These are phyloP conservation scores for Chiroxiphia lanceolata DNA, from an alignment of 2,797 vertebrate genomes.

Conservation along the genomic window DNA sequence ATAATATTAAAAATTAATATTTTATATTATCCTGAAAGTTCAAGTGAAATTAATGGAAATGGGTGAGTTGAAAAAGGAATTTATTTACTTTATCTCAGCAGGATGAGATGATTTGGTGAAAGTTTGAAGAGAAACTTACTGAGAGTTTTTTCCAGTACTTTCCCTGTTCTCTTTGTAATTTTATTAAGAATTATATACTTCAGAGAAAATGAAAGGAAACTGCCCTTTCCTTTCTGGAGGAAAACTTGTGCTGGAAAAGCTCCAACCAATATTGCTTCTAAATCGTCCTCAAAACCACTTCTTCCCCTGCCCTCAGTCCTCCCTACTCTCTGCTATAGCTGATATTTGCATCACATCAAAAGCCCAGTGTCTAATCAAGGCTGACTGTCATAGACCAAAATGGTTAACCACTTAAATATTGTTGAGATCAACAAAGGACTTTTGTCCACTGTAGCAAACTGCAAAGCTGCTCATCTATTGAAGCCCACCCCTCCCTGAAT, in stretches of 20 bases:
- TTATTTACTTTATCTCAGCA: not conserved
- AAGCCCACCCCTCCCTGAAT: not conserved
- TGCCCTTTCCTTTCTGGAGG: not conserved
- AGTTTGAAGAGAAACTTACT: not conserved
- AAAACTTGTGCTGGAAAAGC: not conserved
- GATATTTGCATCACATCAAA: not conserved
- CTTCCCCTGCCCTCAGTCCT: not conserved
- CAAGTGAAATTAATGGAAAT: slow-evolving; percentile 13
- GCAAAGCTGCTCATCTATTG: not conserved
- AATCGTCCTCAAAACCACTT: not conserved
- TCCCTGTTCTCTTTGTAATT: not conserved
- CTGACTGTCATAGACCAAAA: not conserved
- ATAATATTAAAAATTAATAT: slow-evolving; percentile 7
- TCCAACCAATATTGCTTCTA: not conserved
- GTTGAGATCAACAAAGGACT: not conserved
- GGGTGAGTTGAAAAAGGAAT: not conserved
- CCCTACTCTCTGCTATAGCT: not conserved
- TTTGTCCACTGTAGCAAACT: not conserved
- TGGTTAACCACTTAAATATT: not conserved
- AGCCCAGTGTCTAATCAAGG: not conserved
- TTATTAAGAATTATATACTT: not conserved
- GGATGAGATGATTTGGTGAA: not conserved
- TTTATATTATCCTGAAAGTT: not conserved
- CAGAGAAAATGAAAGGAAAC: not conserved
- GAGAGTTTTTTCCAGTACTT: not conserved